Evolutionary conservation across 2,888 invertebrate genomes (phyloP), one percentile per base, ranked within the genome.

Genomic region (Mythimna loreyi): DNA sequence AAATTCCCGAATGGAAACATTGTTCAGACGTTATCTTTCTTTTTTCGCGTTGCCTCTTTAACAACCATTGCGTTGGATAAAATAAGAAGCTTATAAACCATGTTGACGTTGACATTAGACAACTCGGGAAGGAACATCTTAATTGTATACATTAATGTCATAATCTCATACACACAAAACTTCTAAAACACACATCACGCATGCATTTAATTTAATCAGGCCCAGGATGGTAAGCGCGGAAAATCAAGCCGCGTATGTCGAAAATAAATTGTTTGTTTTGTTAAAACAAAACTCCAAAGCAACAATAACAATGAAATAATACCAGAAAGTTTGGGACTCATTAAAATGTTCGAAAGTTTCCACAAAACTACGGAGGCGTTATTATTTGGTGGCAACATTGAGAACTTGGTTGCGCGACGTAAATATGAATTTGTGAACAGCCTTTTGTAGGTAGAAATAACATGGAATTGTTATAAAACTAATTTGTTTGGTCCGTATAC

Each of bases 261-360:
- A 64, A 71, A 73, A 80, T 69, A 77, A n/a, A 72, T 73, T 67
- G 28, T 82, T 69, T 72, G 65, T 69, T 60, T 52, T 59, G 60
- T 59, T 52, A 6, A 28, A 59, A 19, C 53, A 58, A 62, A 75
- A 65, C 52, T 80, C 36, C 13, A 36, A 30, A 43, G 19, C 62
- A 45, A 56, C 53, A 70, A 69, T 71, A 74, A 81, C 77, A 78
- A 78, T 72, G 78, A 68, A 75, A 78, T 75, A 80, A 82, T 65
- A 40, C 21, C 21, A 43, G 52, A 67, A 80, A 82, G n/a, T 80
- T 82, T 47, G 7, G 21, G 8, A 21, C 75, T 81, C 83, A 82
- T 81, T 81, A 81, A 80, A 80, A 80, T 82, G 62, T 74, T 75
- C n/a, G 40, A 58, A 80, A 71, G 30, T 82, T 73, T 55, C 2